These are phyloP conservation scores for Panopea generosa DNA, from an alignment of 2,888 invertebrate species.

Conservation along the genomic window DNA sequence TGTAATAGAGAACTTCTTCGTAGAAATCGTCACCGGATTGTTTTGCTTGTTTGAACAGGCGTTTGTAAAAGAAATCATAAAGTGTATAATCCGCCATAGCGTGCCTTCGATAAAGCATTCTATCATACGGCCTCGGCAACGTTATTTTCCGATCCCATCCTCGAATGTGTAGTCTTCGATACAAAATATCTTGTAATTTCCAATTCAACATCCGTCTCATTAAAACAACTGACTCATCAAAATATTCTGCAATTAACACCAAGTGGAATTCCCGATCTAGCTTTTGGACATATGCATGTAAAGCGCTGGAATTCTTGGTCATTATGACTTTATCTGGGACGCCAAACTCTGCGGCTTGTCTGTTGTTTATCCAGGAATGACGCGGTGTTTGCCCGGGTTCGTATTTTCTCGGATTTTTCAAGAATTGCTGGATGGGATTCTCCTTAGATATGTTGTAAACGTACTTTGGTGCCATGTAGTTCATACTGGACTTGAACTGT, in stretches of 20 bases:
- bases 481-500: constrained; percentile 67
- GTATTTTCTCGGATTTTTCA: constrained; percentile 58
- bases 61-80: constrained; percentile 62
- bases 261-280: constrained; percentile 70
- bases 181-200: constrained; percentile 69
- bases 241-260: constrained; percentile 72
- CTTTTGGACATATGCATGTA: constrained; percentile 60
- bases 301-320: constrained; percentile 37
- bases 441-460: constrained; percentile 53
- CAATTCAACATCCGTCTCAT: constrained; percentile 69
- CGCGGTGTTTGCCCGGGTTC: constrained; percentile 36
- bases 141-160: constrained; percentile 61
- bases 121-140: constrained; percentile 49
- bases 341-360: constrained; percentile 68
- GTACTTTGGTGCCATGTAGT: constrained; percentile 63
- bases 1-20: constrained; percentile 63
- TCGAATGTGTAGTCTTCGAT: constrained; percentile 55
- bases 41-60: constrained; percentile 60
- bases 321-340: constrained; percentile 58
- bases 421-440: constrained; percentile 56
- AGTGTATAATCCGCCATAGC: constrained; percentile 62
- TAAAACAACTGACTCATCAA: constrained; percentile 73
- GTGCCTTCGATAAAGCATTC: constrained; percentile 46
- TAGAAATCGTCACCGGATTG: constrained; percentile 56
- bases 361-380: constrained; percentile 64